Evolutionary conservation across 2,888 invertebrate genomes (phyloP).

Genomic region (Ischnus inquisitorius): DNA sequence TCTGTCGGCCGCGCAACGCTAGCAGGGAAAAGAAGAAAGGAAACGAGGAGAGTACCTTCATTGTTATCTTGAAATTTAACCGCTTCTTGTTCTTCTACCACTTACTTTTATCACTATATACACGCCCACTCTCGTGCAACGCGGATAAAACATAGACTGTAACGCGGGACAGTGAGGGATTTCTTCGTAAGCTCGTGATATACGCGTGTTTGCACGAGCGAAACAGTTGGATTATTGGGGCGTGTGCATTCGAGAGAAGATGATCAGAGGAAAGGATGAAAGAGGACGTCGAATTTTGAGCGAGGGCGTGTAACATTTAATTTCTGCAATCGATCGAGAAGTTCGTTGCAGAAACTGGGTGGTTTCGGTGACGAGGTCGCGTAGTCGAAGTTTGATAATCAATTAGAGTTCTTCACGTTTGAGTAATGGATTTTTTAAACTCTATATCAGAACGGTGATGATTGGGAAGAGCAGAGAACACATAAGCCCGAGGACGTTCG

Average conservation of each 20-base stretch:
- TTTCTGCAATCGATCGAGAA: not conserved
- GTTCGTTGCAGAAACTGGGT: not conserved
- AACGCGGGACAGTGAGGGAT: slow-evolving; percentile 12
- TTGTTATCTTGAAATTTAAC: slow-evolving; percentile 61
- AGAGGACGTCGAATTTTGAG: not conserved
- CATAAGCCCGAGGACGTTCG: slow-evolving; percentile 20
- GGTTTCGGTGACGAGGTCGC: not conserved
- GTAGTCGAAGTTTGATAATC: slow-evolving; percentile 35
- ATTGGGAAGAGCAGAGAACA: not conserved
- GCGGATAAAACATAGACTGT: slow-evolving; percentile 21
- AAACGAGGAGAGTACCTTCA: slow-evolving; percentile 14
- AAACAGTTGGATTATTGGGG: not conserved
- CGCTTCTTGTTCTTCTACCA: slow-evolving; percentile 13
- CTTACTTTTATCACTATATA: slow-evolving; percentile 44
- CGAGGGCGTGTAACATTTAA: not conserved
- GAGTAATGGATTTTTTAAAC: slow-evolving; percentile 33
- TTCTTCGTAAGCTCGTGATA: not conserved
- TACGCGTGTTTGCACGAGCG: slow-evolving; percentile 8
- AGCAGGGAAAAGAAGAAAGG: slow-evolving; percentile 16
- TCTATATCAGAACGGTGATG: slow-evolving; percentile 3
- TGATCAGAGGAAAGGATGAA: no score
- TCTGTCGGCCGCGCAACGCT: not conserved
- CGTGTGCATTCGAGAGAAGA: not conserved
- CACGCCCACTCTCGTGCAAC: slow-evolving; percentile 2
- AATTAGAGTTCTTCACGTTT: slow-evolving; percentile 31